phyloP scores from a whole-genome alignment of 2,888 invertebrate species.

The Andrena hattorfiana region DNA sequence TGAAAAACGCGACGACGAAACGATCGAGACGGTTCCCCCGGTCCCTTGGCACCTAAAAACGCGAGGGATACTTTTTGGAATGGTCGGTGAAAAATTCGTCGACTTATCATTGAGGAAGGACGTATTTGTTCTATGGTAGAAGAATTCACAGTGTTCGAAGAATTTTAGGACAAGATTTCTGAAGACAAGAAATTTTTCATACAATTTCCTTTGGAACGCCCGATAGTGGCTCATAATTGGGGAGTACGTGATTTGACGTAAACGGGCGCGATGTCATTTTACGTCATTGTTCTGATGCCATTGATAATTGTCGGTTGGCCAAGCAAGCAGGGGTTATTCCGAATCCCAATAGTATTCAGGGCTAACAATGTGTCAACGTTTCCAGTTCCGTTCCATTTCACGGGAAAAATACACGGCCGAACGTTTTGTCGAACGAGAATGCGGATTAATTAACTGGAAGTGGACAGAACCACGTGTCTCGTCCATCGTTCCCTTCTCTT shows the following conservation, averaged over 20 bases:
- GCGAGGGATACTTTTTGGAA: neutral
- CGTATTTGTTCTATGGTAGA: no score
- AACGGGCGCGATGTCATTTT: neutral
- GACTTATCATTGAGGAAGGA: constrained; percentile 26
- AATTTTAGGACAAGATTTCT: neutral
- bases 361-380: constrained; percentile 3
- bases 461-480: constrained; percentile 6
- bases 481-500: neutral
- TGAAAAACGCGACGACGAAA: constrained; percentile 61
- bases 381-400: neutral
- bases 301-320: neutral
- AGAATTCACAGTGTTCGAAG: neutral
- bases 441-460: constrained; percentile 35
- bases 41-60: constrained; percentile 9
- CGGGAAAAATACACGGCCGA: constrained; percentile 3
- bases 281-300: neutral
- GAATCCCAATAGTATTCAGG: neutral
- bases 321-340: neutral
- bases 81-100: constrained; percentile 26
- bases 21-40: constrained; percentile 45
- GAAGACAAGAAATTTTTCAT: neutral
- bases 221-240: neutral
- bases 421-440: constrained; percentile 9
- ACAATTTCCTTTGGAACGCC: neutral
- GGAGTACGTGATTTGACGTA: neutral